Conservation (phyloP, 2,797 vertebrate genomes). For the Siniperca scherzeri region DNA sequence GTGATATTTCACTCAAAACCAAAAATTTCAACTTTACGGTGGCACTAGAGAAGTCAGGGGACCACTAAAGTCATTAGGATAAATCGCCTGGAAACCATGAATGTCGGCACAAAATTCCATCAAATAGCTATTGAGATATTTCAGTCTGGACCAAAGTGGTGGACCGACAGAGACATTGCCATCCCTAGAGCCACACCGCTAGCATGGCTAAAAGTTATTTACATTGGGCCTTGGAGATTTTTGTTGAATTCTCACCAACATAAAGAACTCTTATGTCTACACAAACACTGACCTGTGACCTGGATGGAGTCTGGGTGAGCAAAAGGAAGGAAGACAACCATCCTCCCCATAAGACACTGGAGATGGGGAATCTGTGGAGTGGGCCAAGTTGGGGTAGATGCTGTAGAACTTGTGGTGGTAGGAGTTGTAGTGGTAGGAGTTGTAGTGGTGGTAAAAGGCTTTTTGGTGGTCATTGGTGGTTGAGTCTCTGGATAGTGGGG, state of each 20-base stretch:
- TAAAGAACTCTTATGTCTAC: background rate
- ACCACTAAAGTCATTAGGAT: background rate
- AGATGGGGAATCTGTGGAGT: slow-evolving; percentile 51
- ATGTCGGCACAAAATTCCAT: background rate
- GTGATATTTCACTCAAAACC: background rate
- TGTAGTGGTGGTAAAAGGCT: background rate
- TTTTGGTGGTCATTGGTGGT: slow-evolving; percentile 2
- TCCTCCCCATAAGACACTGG: slow-evolving; percentile 56
- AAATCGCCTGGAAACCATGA: background rate
- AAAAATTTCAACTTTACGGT: background rate
- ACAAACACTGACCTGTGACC: slow-evolving; percentile 81
- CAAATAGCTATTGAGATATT: background rate
- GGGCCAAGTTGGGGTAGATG: slow-evolving; percentile 16
- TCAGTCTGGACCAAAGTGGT: no score
- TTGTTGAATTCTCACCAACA: background rate
- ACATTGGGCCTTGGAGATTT: background rate
- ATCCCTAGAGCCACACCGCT: background rate
- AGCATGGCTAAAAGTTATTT: background rate
- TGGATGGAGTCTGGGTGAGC: slow-evolving; percentile 79
- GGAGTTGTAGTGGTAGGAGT: background rate
- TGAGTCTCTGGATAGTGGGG: slow-evolving; percentile 29
- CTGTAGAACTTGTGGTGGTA: background rate
- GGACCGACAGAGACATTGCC: background rate
- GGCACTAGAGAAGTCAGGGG: background rate
- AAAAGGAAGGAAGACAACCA: slow-evolving; percentile 76